Base-by-base conservation (phyloP, 2,113 vertebrate species). In the Lonchura striata region DNA sequence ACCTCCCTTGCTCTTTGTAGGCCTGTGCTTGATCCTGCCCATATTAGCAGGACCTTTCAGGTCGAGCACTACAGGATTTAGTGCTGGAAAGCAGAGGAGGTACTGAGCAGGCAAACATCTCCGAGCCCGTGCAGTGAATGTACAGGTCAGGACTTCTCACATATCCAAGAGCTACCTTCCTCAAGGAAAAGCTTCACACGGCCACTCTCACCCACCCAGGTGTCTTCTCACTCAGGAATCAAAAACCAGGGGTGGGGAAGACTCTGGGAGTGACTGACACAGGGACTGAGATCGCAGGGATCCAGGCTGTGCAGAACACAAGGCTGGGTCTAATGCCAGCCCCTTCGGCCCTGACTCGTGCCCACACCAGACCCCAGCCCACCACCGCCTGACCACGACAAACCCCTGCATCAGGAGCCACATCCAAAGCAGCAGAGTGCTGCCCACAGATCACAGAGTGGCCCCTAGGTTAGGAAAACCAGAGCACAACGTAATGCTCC, bases 1-100 rank as follows among this genome's bases (percentile, higher is more conserved):
- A 92, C 95, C 96, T 95, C 72, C 54, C 91, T 95, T 85, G 70
- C 91, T 95, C 92, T 85, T 87, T 83, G 59, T 95, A 83, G 92
- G 80, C 60, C 86, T 91, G 80, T 72, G 76, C 91, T 96, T 95
- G 92, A 94, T 96, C 93, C 85, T 92, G 65, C 86, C 82, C 88
- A 20, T 93, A 94, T 90, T 96, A 94, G 76, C 86, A 94, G 69
- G 92, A 92, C 90, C 90, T 95, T 96, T 90, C 61, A 56, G 90
- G 86, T 86, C 15, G 76, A 64, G 50, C 42, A 64, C 42, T 78
- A 21, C 83, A 86, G 92, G 88, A 92, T 90, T 95, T 96, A 93
- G 68, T 90, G 95, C 72, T 82, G 88, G 52, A 78, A 72, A 75
- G 86, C 71, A 86, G 68, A 92, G 85, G 68, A 92, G 85, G 79